Base-by-base conservation (phyloP, 2,888 invertebrate species). In the Mesoligia furuncula region DNA sequence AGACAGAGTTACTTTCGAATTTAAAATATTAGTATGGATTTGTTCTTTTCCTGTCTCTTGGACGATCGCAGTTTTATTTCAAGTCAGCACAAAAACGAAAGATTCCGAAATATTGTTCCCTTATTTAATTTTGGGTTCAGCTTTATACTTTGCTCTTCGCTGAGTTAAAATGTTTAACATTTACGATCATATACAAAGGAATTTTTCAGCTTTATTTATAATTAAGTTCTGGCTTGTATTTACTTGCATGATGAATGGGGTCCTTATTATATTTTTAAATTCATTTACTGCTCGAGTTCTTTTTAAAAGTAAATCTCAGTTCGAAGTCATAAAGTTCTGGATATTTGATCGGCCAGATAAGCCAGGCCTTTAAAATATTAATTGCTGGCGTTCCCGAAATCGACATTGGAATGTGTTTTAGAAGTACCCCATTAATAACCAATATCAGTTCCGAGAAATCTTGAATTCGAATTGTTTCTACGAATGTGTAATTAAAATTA, bases 61-160 rank as follows among this genome's bases (percentile, higher is more conserved):
- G n/a, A 11, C 36, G 1, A 54, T 61, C 67, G 39, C 20, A 31
- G 31, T 11, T 54, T 48, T 68, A n/a, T 73, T 71, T 61, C 13
- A 61, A 72, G 68, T 74, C 67, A 51, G 27, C 57, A 15, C 39
- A 48, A 79, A 82, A 85, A 69, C 64, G 67, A 11, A 61, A 71
- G 73, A 70, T 62, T 57, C 67, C 17, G 54, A 69, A 86, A 84
- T 75, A 86, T 73, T 71, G 42, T 51, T 75, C 42, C 45, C 39
- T 84, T 86, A 75, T 84, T 86, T 86, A 86, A 84, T 84, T 84
- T 86, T 59, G 73, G 84, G 31, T 67, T 68, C 73, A 71, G 69
- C 51, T 77, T 85, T 74, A 72, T 45, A 13, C 11, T 75, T 74
- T 59, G 36, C 73, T 70, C 48, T 54, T 79, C 62, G 72, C 27